Conservation (phyloP, 2,113 vertebrate genomes). For the Platichthys flesus region DNA sequence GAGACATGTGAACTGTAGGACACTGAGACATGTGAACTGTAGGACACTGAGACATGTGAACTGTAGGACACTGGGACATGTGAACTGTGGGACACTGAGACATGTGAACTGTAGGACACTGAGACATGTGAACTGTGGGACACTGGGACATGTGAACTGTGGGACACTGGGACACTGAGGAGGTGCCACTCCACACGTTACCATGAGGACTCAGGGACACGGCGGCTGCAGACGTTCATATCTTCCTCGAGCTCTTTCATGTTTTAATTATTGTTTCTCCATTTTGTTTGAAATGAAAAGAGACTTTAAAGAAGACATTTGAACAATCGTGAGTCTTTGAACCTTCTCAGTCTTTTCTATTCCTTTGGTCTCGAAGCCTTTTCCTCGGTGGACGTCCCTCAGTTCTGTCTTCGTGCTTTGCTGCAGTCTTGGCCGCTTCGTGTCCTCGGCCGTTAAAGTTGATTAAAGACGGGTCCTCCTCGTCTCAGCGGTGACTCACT, state of each 20-base stretch:
- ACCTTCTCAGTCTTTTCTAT: not conserved
- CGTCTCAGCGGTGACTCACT: conserved; percentile 52
- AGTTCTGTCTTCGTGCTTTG: conserved; percentile 19
- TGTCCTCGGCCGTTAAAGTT: conserved; percentile 50
- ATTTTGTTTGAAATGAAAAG: conserved; percentile 9
- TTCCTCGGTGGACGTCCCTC: conserved; percentile 1
- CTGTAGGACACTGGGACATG: no score
- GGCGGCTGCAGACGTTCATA: not conserved
- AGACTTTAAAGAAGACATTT: not conserved
- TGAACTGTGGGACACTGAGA: no score
- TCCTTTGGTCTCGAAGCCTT: not conserved
- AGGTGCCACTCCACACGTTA: not conserved
- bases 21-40: no score
- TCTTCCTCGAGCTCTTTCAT: conserved; percentile 2
- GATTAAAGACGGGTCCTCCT: conserved; percentile 63
- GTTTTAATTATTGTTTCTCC: conserved; percentile 35
- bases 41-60: no score
- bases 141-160: no score
- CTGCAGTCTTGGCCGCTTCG: conserved; percentile 62
- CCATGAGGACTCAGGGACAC: not conserved
- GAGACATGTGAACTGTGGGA: no score
- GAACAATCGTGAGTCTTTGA: conserved; percentile 39
- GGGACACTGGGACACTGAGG: not conserved
- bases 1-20: no score
- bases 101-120: no score